Evolutionary conservation across 2,888 invertebrate genomes (phyloP).

Genomic region (Noctua pronuba): DNA sequence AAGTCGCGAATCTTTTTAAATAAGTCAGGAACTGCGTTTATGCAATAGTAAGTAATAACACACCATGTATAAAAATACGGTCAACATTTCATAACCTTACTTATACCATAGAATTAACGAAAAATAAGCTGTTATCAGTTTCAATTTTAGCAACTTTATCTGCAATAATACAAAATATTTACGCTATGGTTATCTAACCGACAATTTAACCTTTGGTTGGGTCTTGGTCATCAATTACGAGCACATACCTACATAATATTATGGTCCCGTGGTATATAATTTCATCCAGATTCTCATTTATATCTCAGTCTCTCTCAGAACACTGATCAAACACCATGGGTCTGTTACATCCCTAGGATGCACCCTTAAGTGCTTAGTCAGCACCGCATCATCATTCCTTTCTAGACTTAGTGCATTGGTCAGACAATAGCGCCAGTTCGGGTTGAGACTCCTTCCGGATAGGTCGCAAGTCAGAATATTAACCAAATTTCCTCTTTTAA

Average conservation of each 20-base stretch:
- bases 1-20: not conserved
- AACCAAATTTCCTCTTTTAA: no score
- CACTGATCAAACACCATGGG: slow-evolving; percentile 66
- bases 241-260: slow-evolving; percentile 4
- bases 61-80: not conserved
- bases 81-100: not conserved
- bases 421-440: no score
- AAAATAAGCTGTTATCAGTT: slow-evolving; percentile 9
- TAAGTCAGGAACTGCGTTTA: not conserved
- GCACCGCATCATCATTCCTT: no score
- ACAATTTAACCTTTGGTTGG: slow-evolving; percentile 45
- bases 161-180: slow-evolving; percentile 31
- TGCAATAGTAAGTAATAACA: not conserved
- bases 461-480: no score
- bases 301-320: slow-evolving; percentile 17
- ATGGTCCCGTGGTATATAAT: slow-evolving; percentile 29
- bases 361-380: no score
- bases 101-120: not conserved
- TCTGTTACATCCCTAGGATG: no score
- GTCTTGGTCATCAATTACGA: slow-evolving; percentile 32
- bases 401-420: no score
- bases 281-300: slow-evolving; percentile 5
- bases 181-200: slow-evolving; percentile 30
- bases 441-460: no score
- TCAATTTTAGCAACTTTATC: slow-evolving; percentile 31